phyloP scores from a whole-genome alignment of 1,140 invertebrate genomes.

The Caerostris darwini region DNA sequence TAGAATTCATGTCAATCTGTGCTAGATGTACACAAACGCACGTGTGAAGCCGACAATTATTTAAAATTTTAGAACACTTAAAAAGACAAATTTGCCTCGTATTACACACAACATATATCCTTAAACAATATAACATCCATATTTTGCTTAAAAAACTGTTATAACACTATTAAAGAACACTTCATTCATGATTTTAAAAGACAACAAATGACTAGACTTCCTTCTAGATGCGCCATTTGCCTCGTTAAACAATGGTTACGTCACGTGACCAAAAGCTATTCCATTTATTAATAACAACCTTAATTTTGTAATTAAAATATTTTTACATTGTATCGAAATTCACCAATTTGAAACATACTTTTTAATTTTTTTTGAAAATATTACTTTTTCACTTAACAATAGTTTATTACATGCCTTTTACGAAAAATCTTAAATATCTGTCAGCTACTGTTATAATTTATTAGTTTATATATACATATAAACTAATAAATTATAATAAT shows the following conservation, averaged over 20 bases:
- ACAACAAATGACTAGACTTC: constrained; percentile 45
- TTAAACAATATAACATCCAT: constrained; percentile 12
- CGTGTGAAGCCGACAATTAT: constrained; percentile 72
- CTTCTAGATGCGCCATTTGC: constrained; percentile 74
- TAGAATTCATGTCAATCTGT: constrained; percentile 37
- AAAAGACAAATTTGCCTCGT: background rate
- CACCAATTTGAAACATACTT: background rate
- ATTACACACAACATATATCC: background rate
- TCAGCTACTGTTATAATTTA: no score
- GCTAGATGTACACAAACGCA: constrained; percentile 74
- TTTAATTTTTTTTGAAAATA: no score
- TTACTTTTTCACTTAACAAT: no score
- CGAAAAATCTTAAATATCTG: no score
- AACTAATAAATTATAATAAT: no score
- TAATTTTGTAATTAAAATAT: background rate
- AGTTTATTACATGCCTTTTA: no score
- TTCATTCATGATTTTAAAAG: constrained; percentile 76
- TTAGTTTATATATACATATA: no score
- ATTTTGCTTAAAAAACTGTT: background rate
- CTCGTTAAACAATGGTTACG: constrained; percentile 73
- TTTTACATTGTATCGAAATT: background rate
- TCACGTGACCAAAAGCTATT: constrained; percentile 76
- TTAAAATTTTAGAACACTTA: constrained; percentile 25
- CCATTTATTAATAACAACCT: constrained; percentile 34
- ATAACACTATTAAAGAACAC: constrained; percentile 34